These are phyloP conservation scores for Ctenopoma kingsleyae DNA, from an alignment of 2,797 vertebrate species.

Conservation along the genomic window DNA sequence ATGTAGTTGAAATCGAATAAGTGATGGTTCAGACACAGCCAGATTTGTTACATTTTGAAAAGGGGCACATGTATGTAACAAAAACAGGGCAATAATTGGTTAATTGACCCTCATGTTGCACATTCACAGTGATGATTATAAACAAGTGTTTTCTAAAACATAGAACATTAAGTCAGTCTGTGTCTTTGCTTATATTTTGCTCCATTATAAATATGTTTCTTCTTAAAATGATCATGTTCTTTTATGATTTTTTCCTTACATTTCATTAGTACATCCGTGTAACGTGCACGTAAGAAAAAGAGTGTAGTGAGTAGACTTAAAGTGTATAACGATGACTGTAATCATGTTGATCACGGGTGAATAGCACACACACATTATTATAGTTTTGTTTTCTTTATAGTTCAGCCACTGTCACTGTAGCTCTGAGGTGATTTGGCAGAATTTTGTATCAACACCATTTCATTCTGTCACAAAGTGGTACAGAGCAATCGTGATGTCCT, in stretches of 20 bases:
- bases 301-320: not conserved
- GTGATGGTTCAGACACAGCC: constrained; percentile 16
- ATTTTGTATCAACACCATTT: not conserved
- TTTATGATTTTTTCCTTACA: constrained; percentile 19
- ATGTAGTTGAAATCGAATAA: constrained; percentile 19
- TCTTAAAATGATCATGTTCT: constrained; percentile 15
- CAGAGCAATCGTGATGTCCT: no score
- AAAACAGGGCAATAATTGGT: constrained; percentile 73
- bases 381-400: not conserved
- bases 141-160: constrained; percentile 16
- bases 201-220: constrained; percentile 39
- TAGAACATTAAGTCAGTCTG: constrained; percentile 18
- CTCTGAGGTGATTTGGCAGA: no score
- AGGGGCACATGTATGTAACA: constrained; percentile 83
- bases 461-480: no score
- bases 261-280: constrained; percentile 22
- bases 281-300: constrained; percentile 16
- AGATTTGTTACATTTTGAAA: constrained; percentile 57
- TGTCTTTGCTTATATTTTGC: constrained; percentile 49
- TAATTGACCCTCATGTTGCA: constrained; percentile 34
- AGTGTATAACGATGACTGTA: constrained; percentile 20
- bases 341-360: not conserved
- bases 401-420: not conserved
- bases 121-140: constrained; percentile 7
- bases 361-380: not conserved